Evolutionary conservation across 2,113 vertebrate species (phyloP).

Genomic region (Eleginops maclovinus): DNA sequence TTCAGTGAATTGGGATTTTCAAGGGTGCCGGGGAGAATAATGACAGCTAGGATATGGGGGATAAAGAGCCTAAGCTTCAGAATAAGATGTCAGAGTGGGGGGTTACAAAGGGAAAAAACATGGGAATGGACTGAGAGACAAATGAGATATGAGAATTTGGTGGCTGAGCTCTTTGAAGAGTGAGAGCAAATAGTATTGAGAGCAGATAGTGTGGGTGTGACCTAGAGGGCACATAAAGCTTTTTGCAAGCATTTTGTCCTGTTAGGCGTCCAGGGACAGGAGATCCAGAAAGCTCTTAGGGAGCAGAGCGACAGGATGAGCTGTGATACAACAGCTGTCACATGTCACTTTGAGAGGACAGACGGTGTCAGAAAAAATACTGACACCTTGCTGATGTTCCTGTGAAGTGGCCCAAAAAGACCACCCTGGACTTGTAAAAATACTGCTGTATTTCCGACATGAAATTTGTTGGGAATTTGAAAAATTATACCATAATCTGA

Average conservation of each 20-base stretch:
- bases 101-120: background rate
- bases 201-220: conserved; percentile 43
- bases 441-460: background rate
- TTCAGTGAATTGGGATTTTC: conserved; percentile 38
- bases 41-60: conserved; percentile 32
- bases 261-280: conserved; percentile 28
- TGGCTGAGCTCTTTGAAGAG: background rate
- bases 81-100: conserved; percentile 2
- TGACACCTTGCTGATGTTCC: conserved; percentile 34
- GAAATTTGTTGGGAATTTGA: too few species aligned
- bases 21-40: conserved; percentile 51
- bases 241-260: conserved; percentile 49
- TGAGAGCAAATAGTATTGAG: background rate
- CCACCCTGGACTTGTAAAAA: conserved; percentile 34
- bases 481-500: background rate
- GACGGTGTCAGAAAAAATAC: conserved; percentile 28
- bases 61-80: conserved; percentile 48
- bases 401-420: conserved; percentile 50
- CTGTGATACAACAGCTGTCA: conserved; percentile 52
- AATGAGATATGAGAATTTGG: background rate
- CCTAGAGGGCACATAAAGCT: conserved; percentile 39
- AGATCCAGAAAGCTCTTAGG: conserved; percentile 38
- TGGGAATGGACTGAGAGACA: background rate
- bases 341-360: conserved; percentile 63
- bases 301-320: conserved; percentile 49